Evolutionary conservation across 2,888 invertebrate species (phyloP).

Genomic region (Nipponacmea schrenckii): DNA sequence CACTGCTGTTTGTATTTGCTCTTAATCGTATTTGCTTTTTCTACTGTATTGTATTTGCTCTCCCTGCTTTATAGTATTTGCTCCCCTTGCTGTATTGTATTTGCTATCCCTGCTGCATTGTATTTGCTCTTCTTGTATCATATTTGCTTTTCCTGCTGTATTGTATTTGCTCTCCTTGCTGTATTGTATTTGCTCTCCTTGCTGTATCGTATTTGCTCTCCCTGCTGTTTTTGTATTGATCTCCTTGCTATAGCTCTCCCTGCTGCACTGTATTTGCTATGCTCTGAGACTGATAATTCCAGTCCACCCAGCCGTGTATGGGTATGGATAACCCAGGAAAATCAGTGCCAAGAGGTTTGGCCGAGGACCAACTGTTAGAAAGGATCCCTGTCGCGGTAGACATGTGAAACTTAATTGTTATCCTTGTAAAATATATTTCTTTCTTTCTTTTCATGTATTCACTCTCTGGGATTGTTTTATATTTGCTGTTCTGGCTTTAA

Average conservation of each 20-base stretch:
- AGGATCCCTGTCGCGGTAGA: too few species aligned
- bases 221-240: background rate
- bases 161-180: background rate
- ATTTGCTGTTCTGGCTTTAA: too few species aligned
- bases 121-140: background rate
- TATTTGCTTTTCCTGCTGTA: background rate
- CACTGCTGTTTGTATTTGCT: too few species aligned
- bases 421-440: background rate
- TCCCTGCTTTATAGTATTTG: too few species aligned
- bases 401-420: too few species aligned
- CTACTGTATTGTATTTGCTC: conserved; percentile 7
- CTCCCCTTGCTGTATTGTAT: too few species aligned
- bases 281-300: too few species aligned
- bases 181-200: background rate
- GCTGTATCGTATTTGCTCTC: background rate
- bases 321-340: too few species aligned
- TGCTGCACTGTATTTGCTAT: background rate
- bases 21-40: too few species aligned
- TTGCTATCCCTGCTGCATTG: background rate
- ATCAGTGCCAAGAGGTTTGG: too few species aligned
- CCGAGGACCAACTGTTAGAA: too few species aligned
- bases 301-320: too few species aligned
- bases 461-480: background rate
- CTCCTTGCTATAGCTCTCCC: background rate
- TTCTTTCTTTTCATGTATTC: background rate